Evolutionary conservation across 2,797 vertebrate species (phyloP).

Genomic region (Scarus forsteni): DNA sequence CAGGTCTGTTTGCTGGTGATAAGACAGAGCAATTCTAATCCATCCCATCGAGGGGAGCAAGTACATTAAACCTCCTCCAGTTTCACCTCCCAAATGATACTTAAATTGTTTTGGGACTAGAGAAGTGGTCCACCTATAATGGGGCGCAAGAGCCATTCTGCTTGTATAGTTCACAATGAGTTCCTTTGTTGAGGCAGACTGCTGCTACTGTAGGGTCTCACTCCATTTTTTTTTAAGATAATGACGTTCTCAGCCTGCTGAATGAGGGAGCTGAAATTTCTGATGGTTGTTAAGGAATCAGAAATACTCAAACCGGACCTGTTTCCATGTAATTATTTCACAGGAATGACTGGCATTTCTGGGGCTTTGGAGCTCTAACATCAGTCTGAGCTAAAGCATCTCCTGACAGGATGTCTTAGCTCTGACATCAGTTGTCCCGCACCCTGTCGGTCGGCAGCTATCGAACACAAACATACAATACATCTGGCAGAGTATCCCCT

Average conservation of each 20-base stretch:
- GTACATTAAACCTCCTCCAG: constrained; percentile 41
- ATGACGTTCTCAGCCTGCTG: neutral
- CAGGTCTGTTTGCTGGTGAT: constrained; percentile 73
- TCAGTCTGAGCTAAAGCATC: constrained; percentile 22
- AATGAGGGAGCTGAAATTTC: constrained; percentile 23
- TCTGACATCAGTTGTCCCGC: constrained; percentile 55
- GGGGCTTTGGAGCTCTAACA: constrained; percentile 21
- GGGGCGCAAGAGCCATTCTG: constrained; percentile 11
- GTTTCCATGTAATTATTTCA: constrained; percentile 35
- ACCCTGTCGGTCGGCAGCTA: constrained; percentile 17
- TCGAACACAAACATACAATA: constrained; percentile 48
- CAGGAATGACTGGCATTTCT: constrained; percentile 28
- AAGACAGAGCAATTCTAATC: constrained; percentile 65
- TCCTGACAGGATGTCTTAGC: constrained; percentile 48
- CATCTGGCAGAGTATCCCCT: constrained; percentile 63
- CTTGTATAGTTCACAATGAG: constrained; percentile 36
- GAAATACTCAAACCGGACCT: constrained; percentile 16
- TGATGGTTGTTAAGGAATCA: neutral
- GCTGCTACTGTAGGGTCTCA: constrained; percentile 9
- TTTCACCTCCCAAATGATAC: constrained; percentile 48
- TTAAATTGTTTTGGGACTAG: constrained; percentile 38
- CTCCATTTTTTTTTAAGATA: constrained; percentile 5
- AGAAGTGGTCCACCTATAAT: constrained; percentile 22
- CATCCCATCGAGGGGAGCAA: constrained; percentile 31
- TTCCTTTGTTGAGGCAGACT: constrained; percentile 31